phyloP scores from a whole-genome alignment of 2,113 vertebrate species.

The Osmerus eperlanus region DNA sequence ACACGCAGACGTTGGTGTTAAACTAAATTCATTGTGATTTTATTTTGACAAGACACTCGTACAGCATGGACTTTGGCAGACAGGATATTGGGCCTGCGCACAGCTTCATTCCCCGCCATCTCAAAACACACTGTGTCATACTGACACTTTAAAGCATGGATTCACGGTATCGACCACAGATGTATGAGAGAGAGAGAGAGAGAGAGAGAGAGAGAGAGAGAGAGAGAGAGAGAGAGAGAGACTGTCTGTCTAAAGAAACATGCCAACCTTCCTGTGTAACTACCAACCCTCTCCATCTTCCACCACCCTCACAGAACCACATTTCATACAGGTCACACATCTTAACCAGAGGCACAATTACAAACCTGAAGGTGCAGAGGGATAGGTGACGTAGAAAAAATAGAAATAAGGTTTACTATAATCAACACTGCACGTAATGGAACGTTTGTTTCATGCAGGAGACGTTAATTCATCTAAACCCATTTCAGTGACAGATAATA shows the following conservation, averaged over 20 bases:
- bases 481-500: too few relatives aligned
- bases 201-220: too few relatives aligned
- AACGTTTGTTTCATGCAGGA: too few relatives aligned
- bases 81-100: too few relatives aligned
- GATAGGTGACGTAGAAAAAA: slow-evolving; percentile 17
- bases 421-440: slow-evolving; percentile 29
- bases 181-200: too few relatives aligned
- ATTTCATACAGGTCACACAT: slow-evolving; percentile 36
- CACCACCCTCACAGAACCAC: background rate
- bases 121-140: too few relatives aligned
- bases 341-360: background rate
- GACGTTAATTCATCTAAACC: too few relatives aligned
- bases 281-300: slow-evolving; percentile 27
- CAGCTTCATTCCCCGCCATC: too few relatives aligned
- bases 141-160: too few relatives aligned
- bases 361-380: slow-evolving; percentile 20
- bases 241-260: background rate
- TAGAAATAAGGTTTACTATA: slow-evolving; percentile 28
- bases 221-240: background rate
- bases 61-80: too few relatives aligned
- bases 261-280: background rate
- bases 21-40: background rate
- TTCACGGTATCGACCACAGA: too few relatives aligned
- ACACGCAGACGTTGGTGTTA: slow-evolving; percentile 15
- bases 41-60: too few relatives aligned